Conservation (phyloP, 1,140 invertebrate species). For the Brachystomella parvula region DNA sequence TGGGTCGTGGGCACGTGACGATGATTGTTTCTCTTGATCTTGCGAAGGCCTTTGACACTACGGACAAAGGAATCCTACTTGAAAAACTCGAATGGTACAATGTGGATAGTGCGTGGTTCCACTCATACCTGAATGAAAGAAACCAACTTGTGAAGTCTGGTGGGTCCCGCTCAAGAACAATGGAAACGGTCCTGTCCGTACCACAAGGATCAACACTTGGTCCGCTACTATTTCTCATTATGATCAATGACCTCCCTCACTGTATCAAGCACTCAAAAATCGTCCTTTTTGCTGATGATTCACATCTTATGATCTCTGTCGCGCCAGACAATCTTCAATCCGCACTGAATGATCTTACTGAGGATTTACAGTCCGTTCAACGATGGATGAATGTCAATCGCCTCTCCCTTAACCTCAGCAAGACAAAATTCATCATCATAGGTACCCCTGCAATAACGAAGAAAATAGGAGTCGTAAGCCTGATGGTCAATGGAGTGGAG, state of each 20-base stretch:
- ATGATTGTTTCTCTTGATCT: slow-evolving; percentile 14
- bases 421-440: slow-evolving; percentile 1
- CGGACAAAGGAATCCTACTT: slow-evolving; percentile 6
- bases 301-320: neutral
- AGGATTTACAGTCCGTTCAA: neutral
- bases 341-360: neutral
- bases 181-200: neutral
- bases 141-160: slow-evolving; percentile 6
- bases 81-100: slow-evolving; percentile 16
- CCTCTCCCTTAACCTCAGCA: neutral
- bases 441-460: neutral
- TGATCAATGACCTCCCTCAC: slow-evolving; percentile 16
- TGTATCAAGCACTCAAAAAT: neutral
- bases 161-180: neutral
- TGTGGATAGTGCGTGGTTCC: slow-evolving; percentile 7
- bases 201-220: slow-evolving; percentile 4
- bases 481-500: neutral
- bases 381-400: neutral
- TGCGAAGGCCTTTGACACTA: slow-evolving; percentile 18
- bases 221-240: slow-evolving; percentile 1
- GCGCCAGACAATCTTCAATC: neutral
- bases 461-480: neutral
- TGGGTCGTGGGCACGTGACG: slow-evolving; percentile 11
- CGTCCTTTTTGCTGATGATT: slow-evolving; percentile 21
- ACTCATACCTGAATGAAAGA: slow-evolving; percentile 4